These are phyloP conservation scores for Mus caroli DNA, from an alignment of 2,797 vertebrate genomes.

Conservation along the genomic window DNA sequence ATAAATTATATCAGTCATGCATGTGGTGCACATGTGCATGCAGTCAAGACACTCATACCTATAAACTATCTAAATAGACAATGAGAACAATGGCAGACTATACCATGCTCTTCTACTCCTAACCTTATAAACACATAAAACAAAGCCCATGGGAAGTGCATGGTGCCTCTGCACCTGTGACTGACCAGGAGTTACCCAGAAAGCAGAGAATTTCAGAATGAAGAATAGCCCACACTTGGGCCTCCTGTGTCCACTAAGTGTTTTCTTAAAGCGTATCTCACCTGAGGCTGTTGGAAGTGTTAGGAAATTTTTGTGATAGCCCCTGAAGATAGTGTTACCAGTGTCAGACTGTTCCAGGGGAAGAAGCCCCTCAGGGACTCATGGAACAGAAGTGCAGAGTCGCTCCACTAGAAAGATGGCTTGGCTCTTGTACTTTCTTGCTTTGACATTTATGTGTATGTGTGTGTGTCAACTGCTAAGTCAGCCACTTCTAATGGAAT, in stretches of 20 bases:
- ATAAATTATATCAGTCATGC: background rate
- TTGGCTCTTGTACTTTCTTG: background rate
- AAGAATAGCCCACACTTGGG: background rate
- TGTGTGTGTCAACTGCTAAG: background rate
- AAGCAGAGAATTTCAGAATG: background rate
- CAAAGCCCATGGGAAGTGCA: background rate
- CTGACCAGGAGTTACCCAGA: background rate
- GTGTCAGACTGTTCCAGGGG: background rate
- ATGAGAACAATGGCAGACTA: background rate
- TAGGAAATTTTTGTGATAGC: background rate
- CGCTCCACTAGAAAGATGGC: background rate
- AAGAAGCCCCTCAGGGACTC: fast-evolving
- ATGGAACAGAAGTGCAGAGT: background rate
- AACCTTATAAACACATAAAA: background rate
- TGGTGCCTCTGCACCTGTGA: background rate
- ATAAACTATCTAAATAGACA: background rate
- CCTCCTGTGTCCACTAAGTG: background rate
- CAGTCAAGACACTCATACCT: background rate
- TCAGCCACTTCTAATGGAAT: background rate
- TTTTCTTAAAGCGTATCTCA: background rate
- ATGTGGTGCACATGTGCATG: background rate
- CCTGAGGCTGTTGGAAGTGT: background rate
- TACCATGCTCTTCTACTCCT: no score
- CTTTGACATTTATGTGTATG: background rate
- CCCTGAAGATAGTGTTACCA: no score